Percentiles rank a stretch among this genome's conserved stretches.
Conservation (phyloP, 1,140 invertebrate species). For the Drosophila nigrodunni region DNA sequence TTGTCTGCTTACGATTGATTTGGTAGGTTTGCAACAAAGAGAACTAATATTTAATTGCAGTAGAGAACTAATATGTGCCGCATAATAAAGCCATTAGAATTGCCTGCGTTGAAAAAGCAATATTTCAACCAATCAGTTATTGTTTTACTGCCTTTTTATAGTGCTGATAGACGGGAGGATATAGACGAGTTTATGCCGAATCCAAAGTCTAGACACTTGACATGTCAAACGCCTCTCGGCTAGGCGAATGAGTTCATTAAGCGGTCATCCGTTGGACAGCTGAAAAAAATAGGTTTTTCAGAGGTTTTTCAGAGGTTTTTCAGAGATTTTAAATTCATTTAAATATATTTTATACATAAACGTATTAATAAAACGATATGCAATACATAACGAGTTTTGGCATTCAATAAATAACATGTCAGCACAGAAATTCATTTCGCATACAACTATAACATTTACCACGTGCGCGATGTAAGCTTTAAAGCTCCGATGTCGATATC, state of each 20-base stretch:
- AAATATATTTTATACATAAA: constrained; percentile 5
- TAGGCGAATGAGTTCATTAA: constrained; percentile 28
- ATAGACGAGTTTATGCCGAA: constrained; percentile 10
- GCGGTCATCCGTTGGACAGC: constrained; percentile 31
- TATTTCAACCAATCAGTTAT: constrained; percentile 11
- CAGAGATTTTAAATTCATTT: constrained; percentile 18
- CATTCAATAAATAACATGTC: constrained; percentile 50
- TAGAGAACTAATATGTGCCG: too few species aligned
- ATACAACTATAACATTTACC: constrained; percentile 26
- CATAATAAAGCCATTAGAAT: constrained; percentile 9
- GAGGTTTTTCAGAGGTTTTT: background rate
- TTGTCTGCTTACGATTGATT: background rate
- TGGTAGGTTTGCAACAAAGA: background rate
- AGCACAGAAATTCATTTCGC: constrained; percentile 48
- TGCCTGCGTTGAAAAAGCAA: constrained; percentile 8
- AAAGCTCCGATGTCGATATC: constrained; percentile 37
- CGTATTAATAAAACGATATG: constrained; percentile 3
- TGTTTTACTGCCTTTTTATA: background rate
- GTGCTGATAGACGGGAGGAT: background rate
- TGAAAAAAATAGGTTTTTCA: background rate
- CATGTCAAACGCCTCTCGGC: constrained; percentile 38
- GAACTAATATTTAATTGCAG: background rate
- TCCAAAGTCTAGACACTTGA: constrained; percentile 67
- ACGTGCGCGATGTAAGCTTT: constrained; percentile 51
- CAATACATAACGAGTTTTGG: constrained; percentile 9